Conservation (phyloP, 2,113 vertebrate genomes). For the Prochilodus magdalenae region DNA sequence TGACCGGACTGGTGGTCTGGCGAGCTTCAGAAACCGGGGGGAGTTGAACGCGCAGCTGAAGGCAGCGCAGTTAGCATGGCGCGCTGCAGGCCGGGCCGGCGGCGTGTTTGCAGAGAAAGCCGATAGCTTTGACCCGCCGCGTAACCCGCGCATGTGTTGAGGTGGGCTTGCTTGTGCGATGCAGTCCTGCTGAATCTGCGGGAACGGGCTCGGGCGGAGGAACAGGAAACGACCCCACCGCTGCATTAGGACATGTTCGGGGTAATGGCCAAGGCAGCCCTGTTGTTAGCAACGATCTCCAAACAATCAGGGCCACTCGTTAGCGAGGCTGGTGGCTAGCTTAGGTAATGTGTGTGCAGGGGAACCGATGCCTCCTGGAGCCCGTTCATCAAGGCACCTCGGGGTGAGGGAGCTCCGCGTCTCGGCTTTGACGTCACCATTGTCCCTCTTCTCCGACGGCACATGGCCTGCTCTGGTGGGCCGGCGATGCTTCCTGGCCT, state of each 20-base stretch:
- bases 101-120: constrained; percentile 28
- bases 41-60: neutral
- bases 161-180: neutral
- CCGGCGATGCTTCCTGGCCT: neutral
- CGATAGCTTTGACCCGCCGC: constrained; percentile 32
- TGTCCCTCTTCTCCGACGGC: too few relatives aligned
- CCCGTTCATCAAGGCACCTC: neutral
- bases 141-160: constrained; percentile 36
- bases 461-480: neutral
- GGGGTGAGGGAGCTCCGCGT: neutral
- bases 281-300: constrained; percentile 37
- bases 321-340: constrained; percentile 15
- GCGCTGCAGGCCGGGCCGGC: neutral
- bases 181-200: neutral
- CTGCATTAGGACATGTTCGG: neutral
- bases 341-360: constrained; percentile 12
- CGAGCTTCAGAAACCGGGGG: neutral
- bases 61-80: neutral
- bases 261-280: neutral
- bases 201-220: neutral
- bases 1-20: neutral
- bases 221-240: constrained; percentile 4
- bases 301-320: constrained; percentile 7
- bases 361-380: neutral
- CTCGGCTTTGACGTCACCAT: neutral